phyloP scores from a whole-genome alignment of 2,113 vertebrate species.

The Sprattus sprattus region DNA sequence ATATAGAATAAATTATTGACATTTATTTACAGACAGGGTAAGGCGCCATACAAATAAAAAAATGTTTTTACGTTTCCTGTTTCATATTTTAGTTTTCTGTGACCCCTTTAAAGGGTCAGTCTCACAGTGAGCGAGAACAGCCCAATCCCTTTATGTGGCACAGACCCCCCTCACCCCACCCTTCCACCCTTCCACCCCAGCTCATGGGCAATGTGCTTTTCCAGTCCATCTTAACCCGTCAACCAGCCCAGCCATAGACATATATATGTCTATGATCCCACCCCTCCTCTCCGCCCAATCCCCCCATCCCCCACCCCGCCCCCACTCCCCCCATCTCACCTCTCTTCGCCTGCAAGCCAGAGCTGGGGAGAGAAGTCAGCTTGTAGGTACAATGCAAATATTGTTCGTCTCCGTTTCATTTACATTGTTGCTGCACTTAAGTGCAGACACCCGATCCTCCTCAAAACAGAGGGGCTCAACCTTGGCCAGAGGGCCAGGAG shows the following conservation, averaged over 20 bases:
- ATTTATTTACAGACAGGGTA: background rate
- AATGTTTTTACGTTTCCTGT: constrained; percentile 21
- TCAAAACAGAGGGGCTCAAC: constrained; percentile 23
- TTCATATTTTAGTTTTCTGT: background rate
- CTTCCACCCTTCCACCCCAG: constrained; percentile 13
- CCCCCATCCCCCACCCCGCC: background rate
- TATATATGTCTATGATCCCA: no score
- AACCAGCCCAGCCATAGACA: no score
- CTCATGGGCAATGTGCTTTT: background rate
- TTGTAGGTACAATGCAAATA: constrained; percentile 76
- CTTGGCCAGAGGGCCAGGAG: constrained; percentile 6
- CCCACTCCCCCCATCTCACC: constrained; percentile 42
- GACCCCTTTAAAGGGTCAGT: constrained; percentile 28
- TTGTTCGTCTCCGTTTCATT: constrained; percentile 67
- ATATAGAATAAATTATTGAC: constrained; percentile 28
- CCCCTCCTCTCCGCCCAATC: no score
- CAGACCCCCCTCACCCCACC: background rate
- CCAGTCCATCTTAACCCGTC: background rate
- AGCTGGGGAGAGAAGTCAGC: constrained; percentile 49
- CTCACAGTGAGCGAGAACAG: constrained; percentile 24
- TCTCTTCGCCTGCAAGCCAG: background rate
- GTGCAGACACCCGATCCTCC: constrained; percentile 70
- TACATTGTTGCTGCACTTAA: constrained; percentile 74
- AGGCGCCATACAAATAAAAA: constrained; percentile 26
- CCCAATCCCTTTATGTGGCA: constrained; percentile 26